Conservation (phyloP, 2,113 vertebrate genomes). For the Ceratotherium simum region DNA sequence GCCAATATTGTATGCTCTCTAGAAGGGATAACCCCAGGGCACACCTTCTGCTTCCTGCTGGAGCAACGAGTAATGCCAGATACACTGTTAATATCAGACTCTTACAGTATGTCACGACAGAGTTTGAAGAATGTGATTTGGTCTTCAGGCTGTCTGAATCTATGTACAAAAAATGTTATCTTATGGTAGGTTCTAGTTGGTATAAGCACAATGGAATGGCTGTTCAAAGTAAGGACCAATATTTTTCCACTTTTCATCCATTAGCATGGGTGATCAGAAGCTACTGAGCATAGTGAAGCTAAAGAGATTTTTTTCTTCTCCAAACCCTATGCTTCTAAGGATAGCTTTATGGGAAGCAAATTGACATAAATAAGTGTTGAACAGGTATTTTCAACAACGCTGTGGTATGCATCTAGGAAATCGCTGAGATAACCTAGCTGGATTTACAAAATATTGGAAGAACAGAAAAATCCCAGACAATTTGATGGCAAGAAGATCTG, state of each 20-base stretch:
- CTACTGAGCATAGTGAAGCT: background rate
- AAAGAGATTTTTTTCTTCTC: background rate
- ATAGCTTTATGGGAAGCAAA: background rate
- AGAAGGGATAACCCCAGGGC: background rate
- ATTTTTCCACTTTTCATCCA: background rate
- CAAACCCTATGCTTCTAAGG: background rate
- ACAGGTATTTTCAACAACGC: background rate
- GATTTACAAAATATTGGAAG: background rate
- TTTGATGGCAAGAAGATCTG: background rate
- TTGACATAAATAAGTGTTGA: background rate
- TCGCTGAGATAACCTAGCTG: background rate
- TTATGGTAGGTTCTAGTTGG: background rate
- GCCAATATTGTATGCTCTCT: background rate
- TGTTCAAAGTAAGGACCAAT: background rate
- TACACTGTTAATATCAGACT: background rate
- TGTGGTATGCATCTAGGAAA: background rate
- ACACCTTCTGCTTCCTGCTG: background rate
- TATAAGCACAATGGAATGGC: background rate
- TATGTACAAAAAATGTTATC: background rate
- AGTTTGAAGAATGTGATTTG: background rate
- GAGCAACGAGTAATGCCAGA: background rate
- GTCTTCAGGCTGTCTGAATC: background rate
- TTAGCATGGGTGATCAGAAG: background rate
- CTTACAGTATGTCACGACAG: background rate
- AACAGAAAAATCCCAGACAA: background rate